Base-by-base conservation (phyloP, 2,888 invertebrate genomes). In the Hymenopus coronatus region DNA sequence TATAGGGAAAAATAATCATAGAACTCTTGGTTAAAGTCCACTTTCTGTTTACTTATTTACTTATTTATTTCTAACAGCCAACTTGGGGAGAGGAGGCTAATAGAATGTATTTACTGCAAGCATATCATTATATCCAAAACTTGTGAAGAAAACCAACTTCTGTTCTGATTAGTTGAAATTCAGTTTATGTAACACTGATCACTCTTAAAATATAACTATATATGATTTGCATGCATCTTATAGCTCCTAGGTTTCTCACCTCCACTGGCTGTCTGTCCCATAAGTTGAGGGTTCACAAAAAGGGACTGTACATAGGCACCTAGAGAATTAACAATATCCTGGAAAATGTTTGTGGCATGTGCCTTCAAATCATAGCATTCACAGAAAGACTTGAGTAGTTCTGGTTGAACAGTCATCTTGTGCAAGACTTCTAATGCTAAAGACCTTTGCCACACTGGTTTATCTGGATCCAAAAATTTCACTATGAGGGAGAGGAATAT, bases 391-490 rank as follows among this genome's bases (percentile, higher is more conserved):
- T 96, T 97, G 91, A 99, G 94, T 28, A 99, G 94, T 91, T 96
- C 96, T 12, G 98, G 97, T 92, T 98, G 98, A 88, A 97, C 96
- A 1, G 97, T 97, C 95, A 99, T 97, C 94, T 98, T 98, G 93
- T 99, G 98, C 84, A 99, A 94, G 3, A 99, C 99, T 94, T 99
- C 99, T 28, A 99, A 93, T 0, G 99, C 99, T 88, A 99, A 93
- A 2, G 98, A 98, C 89, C 99, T 94, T 93, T 99, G 99, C 99
- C 99, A 99, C 90, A 97, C 95, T 3, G 98, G 98, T 93, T 99
- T 98, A 92, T 99, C 99, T 0, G 98, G 97, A 93, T 99, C 99
- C 93, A 99, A 94, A 94, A 99, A 99, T 93, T 99, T 99, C 82
- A 99, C 98, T 88, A 99, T 97, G 88, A 99, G 94, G 0, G 99